phyloP scores from a whole-genome alignment of 2,888 invertebrate genomes.

The Neoascia interrupta region DNA sequence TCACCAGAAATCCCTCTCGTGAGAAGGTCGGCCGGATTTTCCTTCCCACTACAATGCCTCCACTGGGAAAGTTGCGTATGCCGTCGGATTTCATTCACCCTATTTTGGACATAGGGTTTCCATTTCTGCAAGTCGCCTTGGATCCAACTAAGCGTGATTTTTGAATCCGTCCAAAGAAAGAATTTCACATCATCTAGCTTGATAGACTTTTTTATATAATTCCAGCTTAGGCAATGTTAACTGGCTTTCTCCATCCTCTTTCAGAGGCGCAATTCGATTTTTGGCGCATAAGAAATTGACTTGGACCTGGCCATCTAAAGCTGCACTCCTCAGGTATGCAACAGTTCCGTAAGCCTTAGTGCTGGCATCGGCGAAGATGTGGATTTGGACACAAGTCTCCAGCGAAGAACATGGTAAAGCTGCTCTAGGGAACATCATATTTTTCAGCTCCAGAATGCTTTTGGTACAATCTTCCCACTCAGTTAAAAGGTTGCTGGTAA shows the following conservation, averaged over 20 bases:
- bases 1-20: too few species aligned
- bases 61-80: too few species aligned
- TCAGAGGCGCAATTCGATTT: constrained; percentile 6
- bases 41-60: too few species aligned
- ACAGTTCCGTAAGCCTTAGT: constrained; percentile 22
- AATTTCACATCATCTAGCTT: too few species aligned
- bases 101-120: too few species aligned
- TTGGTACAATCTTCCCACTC: neutral
- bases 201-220: too few species aligned
- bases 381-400: constrained; percentile 1
- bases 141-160: too few species aligned
- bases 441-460: neutral
- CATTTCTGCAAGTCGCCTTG: too few species aligned
- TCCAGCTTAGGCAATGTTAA: constrained; percentile 18
- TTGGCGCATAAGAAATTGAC: constrained; percentile 12
- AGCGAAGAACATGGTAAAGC: neutral
- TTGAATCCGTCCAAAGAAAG: too few species aligned
- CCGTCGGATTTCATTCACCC: too few species aligned
- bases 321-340: neutral
- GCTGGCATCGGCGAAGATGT: constrained; percentile 33
- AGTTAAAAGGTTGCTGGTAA: neutral
- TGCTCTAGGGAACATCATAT: neutral
- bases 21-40: too few species aligned
- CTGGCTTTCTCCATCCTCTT: constrained; percentile 13
- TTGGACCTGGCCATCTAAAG: neutral